Base-by-base conservation (phyloP, 2,888 invertebrate genomes). In the Acanthopleura granulata region DNA sequence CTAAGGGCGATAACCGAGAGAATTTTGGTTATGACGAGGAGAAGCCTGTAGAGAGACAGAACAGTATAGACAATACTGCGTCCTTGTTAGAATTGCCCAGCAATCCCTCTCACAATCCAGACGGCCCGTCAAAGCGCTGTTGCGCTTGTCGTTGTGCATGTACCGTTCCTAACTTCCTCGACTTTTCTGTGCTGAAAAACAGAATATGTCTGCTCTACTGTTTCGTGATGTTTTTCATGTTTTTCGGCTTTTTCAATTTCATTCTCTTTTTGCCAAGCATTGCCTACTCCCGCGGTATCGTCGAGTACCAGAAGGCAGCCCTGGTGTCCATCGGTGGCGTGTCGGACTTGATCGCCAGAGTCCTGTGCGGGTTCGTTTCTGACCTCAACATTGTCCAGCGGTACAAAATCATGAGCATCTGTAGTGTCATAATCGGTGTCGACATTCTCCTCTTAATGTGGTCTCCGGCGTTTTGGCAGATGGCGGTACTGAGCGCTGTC, bases 241-340 rank as follows among this genome's bases (percentile, higher is more conserved):
- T 86, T 71, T 84, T 86, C 72, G 87, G 86, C 22, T 84, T 85
- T 78, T 86, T 87, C 74, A 86, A 85, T 72, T 85, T 85, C 61
- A 81, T 86, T 49, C 61, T 86, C 3, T 86, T 86, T 76, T 78
- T 87, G 77, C 86, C 87, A 0, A 51, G 78, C 12, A 78, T 82
- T 61, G 82, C 81, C 11, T 30, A 25, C 9, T 74, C 74, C 11
- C 75, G 79, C 51, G 83, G 82, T 16, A 81, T 85, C 18, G 72
- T 74, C 3, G 78, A 80, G 18, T 84, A 82, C 73, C 77, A 85
- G 15, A 83, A 80, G 69, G 86, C 87, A 1, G 73, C 78, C 69
- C 76, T 87, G 16, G 82, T 86, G 0, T 87, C 87, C 4, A 79
- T 82, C 16, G 79, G 82, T n/a, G 87, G 86, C n/a, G 74, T 81